Percentiles rank a stretch among this genome's conserved stretches.
These are phyloP conservation scores for Macrosiphum euphorbiae DNA, from an alignment of 2,888 invertebrate genomes.

Conservation along the genomic window DNA sequence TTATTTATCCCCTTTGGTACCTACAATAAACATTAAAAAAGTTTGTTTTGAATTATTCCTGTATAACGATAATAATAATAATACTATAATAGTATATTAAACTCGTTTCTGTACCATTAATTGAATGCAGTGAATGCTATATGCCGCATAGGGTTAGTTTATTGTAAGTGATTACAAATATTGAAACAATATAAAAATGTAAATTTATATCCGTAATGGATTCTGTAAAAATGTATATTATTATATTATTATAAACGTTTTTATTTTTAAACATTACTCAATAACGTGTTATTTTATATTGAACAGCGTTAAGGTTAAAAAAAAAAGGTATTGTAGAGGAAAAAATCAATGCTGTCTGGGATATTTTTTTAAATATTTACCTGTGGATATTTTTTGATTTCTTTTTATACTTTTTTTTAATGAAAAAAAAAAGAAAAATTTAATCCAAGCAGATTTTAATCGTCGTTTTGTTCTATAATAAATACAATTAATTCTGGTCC, in stretches of 20 bases:
- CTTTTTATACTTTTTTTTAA: background rate
- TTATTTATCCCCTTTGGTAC: background rate
- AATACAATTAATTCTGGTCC: background rate
- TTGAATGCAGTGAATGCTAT: background rate
- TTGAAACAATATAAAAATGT: background rate
- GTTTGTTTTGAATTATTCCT: background rate
- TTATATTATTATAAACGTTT: background rate
- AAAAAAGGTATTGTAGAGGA: background rate
- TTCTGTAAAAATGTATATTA: background rate
- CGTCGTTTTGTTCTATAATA: background rate
- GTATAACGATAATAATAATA: too few relatives aligned
- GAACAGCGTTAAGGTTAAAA: background rate
- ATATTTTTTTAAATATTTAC: conserved; percentile 48
- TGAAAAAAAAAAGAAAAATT: background rate
- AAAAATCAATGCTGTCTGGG: conserved; percentile 42
- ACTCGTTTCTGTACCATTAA: background rate
- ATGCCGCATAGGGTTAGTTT: background rate
- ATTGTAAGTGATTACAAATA: background rate
- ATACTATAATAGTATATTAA: too few relatives aligned
- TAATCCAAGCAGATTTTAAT: background rate
- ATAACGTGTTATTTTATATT: background rate
- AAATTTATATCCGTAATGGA: background rate
- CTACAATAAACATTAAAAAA: background rate
- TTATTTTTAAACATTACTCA: background rate
- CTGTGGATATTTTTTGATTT: background rate